Evolutionary conservation across 2,113 vertebrate species (phyloP).

Genomic region (Albula goreensis): DNA sequence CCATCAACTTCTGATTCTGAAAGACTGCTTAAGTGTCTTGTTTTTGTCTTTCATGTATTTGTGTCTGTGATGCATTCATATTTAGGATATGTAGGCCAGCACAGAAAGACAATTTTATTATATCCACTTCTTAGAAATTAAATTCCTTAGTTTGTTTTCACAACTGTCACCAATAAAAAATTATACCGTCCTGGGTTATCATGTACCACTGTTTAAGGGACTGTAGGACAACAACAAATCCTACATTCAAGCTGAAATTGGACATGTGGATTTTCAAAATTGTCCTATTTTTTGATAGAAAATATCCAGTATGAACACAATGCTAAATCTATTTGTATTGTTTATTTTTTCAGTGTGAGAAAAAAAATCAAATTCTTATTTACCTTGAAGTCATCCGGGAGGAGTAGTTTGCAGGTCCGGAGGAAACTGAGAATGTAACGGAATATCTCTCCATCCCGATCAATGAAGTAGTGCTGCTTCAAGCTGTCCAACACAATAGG

Average conservation of each 20-base stretch:
- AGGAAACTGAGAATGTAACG: constrained; percentile 97
- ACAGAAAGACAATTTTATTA: neutral
- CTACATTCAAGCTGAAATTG: neutral
- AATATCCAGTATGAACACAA: neutral
- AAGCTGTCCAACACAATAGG: constrained; percentile 98
- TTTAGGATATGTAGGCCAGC: neutral
- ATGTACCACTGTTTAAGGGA: neutral
- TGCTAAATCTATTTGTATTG: neutral
- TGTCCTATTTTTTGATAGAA: too few relatives aligned
- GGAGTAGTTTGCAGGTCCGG: constrained; percentile 94
- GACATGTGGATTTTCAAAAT: too few relatives aligned
- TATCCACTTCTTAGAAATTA: neutral
- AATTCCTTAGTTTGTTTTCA: neutral
- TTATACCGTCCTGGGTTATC: neutral
- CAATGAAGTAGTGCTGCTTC: constrained; percentile 99
- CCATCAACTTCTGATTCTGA: too few relatives aligned
- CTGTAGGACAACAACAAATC: too few relatives aligned
- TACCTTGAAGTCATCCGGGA: constrained; percentile 98
- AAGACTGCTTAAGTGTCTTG: too few relatives aligned
- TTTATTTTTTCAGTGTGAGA: neutral
- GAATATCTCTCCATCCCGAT: constrained; percentile 98
- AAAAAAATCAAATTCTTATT: constrained; percentile 29
- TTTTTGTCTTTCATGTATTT: too few relatives aligned
- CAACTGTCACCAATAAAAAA: neutral
- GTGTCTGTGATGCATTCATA: too few relatives aligned